Base-by-base conservation (phyloP, 2,797 vertebrate species). In the Pteronotus mesoamericanus region DNA sequence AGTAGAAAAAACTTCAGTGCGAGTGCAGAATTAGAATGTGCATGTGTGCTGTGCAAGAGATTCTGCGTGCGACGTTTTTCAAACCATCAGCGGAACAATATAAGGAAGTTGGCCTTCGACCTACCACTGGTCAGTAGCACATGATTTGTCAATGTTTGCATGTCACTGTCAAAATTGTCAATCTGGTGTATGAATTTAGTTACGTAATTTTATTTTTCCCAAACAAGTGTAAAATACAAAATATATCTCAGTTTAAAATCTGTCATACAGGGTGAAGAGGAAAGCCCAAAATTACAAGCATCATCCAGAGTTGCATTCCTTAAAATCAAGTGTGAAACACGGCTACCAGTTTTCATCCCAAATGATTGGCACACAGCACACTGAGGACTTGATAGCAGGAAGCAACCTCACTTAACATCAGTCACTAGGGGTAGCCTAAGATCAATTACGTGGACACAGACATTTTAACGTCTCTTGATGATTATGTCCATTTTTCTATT, bases 391-490 rank as follows among this genome's bases (percentile, higher is more conserved):
- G 53, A 53, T 84, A 86, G 48, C 66, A 46, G 64, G 71, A 80
- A 44, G 78, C 12, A 0, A 6, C 39, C n/a, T 51, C 89, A 51
- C 55, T 55, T 61, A 3, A 37, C n/a, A 29, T 68, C 8, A 48
- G 14, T 57, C 18, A n/a, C 57, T 55, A 6, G 32, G 3, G 64
- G 46, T 64, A 3, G 32, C 89, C 51, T 0, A 92, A 88, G 92
- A 66, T 80, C 72, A 78, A 5, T 96, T 37, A 78, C 16, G 83
- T 69, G 91, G 94, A 96, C 95, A 94, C 2, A 94, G 57, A 68
- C 12, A 0, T 92, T 80, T 95, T 89, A 95, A 93, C 97, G 98
- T 96, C 89, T 82, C 66, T 95, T 42, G n/a, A 83, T 89, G 86
- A 72, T 88, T 78, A 57, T 71, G 82, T 61, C 29, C 53, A 44